These are phyloP conservation scores for Caranx melampygus DNA, from an alignment of 2,113 vertebrate genomes.

Conservation along the genomic window DNA sequence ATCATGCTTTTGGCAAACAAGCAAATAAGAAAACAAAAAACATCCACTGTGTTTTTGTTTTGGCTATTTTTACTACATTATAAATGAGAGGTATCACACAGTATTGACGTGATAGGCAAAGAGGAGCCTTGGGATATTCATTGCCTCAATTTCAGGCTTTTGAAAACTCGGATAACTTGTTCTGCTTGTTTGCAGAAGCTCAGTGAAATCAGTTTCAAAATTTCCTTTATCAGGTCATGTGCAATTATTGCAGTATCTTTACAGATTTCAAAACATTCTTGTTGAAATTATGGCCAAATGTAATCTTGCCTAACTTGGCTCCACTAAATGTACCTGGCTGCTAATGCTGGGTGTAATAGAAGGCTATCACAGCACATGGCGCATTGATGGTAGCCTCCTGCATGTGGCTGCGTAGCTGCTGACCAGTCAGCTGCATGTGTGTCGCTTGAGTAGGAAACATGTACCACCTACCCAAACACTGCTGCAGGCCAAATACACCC, in stretches of 20 bases:
- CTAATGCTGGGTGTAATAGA: too few species aligned
- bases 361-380: too few species aligned
- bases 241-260: constrained; percentile 43
- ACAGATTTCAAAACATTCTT: constrained; percentile 38
- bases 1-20: background rate
- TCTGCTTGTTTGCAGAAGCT: constrained; percentile 64
- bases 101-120: constrained; percentile 14
- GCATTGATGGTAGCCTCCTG: too few species aligned
- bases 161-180: constrained; percentile 28
- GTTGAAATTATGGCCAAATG: constrained; percentile 1
- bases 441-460: too few species aligned
- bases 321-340: background rate
- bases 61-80: too few species aligned
- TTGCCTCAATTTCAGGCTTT: constrained; percentile 15
- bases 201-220: constrained; percentile 68
- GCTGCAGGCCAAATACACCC: too few species aligned
- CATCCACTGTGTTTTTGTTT: too few species aligned
- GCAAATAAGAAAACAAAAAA: background rate
- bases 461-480: too few species aligned
- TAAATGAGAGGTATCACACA: background rate
- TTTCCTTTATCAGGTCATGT: constrained; percentile 49
- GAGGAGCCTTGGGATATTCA: constrained; percentile 43
- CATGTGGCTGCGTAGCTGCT: too few species aligned
- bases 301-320: background rate
- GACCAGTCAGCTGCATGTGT: too few species aligned